Conservation (phyloP, 2,113 vertebrate genomes). For the Hemiscyllium ocellatum region DNA sequence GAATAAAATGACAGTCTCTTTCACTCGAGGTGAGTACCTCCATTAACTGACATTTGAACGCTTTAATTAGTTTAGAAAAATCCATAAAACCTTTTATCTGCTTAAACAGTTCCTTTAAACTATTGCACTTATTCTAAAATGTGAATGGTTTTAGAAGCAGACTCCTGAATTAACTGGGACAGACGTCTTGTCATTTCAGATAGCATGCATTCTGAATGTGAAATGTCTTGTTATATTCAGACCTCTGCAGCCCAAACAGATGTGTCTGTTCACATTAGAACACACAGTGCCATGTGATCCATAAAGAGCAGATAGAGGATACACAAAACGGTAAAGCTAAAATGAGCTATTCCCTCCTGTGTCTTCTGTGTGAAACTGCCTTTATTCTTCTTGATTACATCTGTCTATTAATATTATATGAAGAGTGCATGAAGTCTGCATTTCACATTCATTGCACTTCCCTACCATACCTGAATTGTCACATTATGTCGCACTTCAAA, state of each 20-base stretch:
- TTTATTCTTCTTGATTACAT: not conserved
- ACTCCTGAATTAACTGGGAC: constrained; percentile 4
- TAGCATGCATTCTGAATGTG: constrained; percentile 29
- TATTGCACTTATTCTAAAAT: not conserved
- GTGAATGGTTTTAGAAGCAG: constrained; percentile 31
- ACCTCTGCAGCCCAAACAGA: constrained; percentile 26
- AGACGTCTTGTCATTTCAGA: constrained; percentile 30
- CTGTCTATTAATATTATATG: not conserved
- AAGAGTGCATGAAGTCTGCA: not conserved
- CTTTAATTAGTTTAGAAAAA: constrained; percentile 1
- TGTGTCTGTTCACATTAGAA: constrained; percentile 33
- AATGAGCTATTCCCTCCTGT: constrained; percentile 6
- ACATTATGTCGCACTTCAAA: not conserved
- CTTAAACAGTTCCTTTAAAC: not conserved
- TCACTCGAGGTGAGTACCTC: not conserved
- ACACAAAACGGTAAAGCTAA: not conserved
- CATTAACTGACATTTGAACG: not conserved
- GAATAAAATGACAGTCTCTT: not conserved
- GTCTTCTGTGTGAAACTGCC: not conserved
- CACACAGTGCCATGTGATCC: constrained; percentile 29
- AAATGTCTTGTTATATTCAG: constrained; percentile 11
- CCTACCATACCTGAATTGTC: not conserved
- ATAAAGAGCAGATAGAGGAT: constrained; percentile 36
- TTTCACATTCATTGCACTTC: not conserved
- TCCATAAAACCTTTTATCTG: not conserved